Conservation (phyloP, 2,797 vertebrate genomes). For the Falco cherrug region DNA sequence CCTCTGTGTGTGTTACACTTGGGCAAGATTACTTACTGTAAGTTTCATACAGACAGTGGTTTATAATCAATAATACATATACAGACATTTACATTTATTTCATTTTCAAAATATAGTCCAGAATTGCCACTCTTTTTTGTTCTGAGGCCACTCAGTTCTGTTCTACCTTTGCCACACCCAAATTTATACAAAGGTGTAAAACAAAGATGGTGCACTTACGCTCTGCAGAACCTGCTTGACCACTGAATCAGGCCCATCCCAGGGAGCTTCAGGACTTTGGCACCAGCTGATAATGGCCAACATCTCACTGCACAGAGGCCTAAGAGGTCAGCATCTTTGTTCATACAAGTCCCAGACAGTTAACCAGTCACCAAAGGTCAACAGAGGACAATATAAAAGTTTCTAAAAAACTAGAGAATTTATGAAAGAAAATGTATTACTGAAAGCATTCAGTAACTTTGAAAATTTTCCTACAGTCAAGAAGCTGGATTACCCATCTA, state of each 20-base stretch:
- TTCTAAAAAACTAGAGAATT: background rate
- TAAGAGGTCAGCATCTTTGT: background rate
- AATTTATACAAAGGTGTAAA: background rate
- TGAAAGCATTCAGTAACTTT: background rate
- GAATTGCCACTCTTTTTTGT: background rate
- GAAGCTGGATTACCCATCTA: background rate
- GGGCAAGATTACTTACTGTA: background rate
- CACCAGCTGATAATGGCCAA: background rate
- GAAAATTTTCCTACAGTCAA: background rate
- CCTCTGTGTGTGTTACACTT: background rate
- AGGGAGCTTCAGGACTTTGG: background rate
- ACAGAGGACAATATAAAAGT: background rate
- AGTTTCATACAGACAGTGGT: background rate
- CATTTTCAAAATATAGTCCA: background rate
- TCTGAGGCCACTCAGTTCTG: background rate
- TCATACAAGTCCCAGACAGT: background rate
- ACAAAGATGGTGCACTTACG: background rate
- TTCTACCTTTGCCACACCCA: background rate
- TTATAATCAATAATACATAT: background rate
- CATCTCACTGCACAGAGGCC: background rate
- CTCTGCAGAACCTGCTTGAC: background rate
- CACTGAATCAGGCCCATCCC: background rate
- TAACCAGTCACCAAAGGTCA: background rate
- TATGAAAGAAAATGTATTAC: background rate
- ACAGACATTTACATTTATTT: background rate